phyloP scores from a whole-genome alignment of 2,113 vertebrate species.

The Larimichthys crocea region DNA sequence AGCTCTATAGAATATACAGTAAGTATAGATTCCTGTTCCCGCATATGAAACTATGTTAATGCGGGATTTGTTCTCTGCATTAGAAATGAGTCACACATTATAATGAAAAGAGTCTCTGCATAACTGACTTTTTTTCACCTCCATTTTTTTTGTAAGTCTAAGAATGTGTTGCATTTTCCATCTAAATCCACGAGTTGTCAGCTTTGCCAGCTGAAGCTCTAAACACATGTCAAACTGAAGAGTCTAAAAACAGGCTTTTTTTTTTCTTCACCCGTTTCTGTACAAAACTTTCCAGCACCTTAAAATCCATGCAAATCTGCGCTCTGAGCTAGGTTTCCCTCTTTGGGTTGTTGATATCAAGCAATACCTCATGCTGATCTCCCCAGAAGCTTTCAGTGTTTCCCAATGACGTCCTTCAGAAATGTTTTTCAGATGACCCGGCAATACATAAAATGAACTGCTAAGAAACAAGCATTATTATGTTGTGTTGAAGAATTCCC shows the following conservation, averaged over 20 bases:
- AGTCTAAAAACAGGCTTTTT: not conserved
- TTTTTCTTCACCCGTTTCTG: not conserved
- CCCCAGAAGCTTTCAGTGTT: not conserved
- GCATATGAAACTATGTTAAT: not conserved
- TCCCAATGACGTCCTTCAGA: not conserved
- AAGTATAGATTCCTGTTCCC: not conserved
- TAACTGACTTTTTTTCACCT: not conserved
- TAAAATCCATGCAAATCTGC: not conserved
- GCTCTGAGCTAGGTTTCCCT: not conserved
- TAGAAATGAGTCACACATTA: not conserved
- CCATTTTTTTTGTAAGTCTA: too few species aligned
- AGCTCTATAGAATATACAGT: not conserved
- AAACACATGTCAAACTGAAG: not conserved
- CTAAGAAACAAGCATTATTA: conserved; percentile 17
- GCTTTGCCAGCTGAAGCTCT: not conserved
- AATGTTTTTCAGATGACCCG: conserved; percentile 20
- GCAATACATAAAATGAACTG: conserved; percentile 36
- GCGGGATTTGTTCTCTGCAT: not conserved
- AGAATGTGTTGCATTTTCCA: not conserved
- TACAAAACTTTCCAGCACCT: not conserved
- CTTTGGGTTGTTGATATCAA: not conserved
- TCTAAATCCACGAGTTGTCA: not conserved
- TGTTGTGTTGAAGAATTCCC: conserved; percentile 8
- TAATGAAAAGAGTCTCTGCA: not conserved
- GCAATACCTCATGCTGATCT: not conserved